Conservation (phyloP, 1,140 invertebrate genomes). For the Drosophila watanabei region DNA sequence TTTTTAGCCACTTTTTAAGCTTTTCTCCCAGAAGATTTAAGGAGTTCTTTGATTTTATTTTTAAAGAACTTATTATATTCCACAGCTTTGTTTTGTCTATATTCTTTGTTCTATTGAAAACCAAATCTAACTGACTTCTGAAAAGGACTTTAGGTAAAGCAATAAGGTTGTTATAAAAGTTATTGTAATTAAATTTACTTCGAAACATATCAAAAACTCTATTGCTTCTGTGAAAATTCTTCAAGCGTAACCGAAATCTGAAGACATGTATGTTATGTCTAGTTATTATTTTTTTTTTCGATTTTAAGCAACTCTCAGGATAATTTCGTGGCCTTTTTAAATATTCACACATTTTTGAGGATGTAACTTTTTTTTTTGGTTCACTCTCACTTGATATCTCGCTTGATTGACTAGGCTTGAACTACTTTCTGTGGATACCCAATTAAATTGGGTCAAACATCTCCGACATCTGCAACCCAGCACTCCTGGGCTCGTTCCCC, state of each 20-base stretch:
- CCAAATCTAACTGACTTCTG: not conserved
- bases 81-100: not conserved
- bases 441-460: constrained; percentile 76
- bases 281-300: not conserved
- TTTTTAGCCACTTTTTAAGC: not conserved
- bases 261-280: not conserved
- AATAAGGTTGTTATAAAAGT: not conserved
- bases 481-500: not conserved
- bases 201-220: not conserved
- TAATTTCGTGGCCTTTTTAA: not conserved
- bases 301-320: not conserved
- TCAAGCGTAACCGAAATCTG: no score
- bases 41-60: not conserved
- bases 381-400: not conserved
- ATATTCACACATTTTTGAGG: not conserved
- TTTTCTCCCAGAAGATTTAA: not conserved
- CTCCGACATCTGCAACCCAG: constrained; percentile 19
- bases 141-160: not conserved
- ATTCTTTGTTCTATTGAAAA: not conserved
- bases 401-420: constrained; percentile 5
- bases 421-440: constrained; percentile 30
- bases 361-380: not conserved
- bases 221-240: not conserved
- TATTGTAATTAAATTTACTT: not conserved
- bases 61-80: not conserved